Evolutionary conservation across 2,113 vertebrate species (phyloP).

Genomic region (Gorilla gorilla): DNA sequence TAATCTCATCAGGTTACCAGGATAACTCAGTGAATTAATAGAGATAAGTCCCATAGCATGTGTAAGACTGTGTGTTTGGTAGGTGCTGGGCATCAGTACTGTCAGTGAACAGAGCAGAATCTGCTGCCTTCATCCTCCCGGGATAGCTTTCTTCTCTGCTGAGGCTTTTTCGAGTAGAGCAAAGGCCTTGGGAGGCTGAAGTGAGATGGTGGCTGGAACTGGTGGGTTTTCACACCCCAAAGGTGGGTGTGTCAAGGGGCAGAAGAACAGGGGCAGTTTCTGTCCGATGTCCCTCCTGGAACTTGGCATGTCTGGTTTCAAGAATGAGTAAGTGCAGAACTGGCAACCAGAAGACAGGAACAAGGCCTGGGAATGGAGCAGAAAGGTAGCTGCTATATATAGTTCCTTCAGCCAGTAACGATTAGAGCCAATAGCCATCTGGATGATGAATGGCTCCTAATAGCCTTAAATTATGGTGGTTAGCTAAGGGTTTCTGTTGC

Average conservation of each 20-base stretch:
- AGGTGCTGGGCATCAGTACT: rapidly evolving
- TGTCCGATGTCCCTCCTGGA: not conserved
- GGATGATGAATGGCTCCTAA: not conserved
- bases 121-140: not conserved
- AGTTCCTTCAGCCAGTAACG: not conserved
- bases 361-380: not conserved
- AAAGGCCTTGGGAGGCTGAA: not conserved
- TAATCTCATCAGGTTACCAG: not conserved
- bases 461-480: not conserved
- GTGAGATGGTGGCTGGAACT: not conserved
- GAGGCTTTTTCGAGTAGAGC: not conserved
- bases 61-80: not conserved
- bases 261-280: not conserved
- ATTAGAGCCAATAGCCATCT: not conserved
- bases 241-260: not conserved
- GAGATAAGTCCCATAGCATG: too few relatives aligned
- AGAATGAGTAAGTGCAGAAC: not conserved
- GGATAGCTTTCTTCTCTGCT: not conserved
- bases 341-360: not conserved
- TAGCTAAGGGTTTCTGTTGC: not conserved
- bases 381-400: not conserved
- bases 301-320: not conserved
- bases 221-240: not conserved
- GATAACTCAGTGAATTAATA: not conserved
- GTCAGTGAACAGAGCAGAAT: not conserved